A percentile compares a stretch with the other conserved stretches of the same genome.
phyloP scores from a whole-genome alignment of 2,888 invertebrate species.

The Linnaemya vulpina region DNA sequence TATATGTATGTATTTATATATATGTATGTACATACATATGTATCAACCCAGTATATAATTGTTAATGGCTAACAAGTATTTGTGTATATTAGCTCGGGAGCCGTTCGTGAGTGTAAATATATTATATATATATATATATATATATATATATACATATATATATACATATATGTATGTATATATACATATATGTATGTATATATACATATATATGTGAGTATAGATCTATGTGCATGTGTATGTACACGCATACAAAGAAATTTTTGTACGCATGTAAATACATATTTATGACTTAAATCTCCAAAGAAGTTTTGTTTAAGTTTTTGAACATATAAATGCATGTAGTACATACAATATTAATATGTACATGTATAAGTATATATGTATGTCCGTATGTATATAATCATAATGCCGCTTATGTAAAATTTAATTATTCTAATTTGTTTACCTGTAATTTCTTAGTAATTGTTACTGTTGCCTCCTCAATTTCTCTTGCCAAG shows the following conservation, averaged over 20 bases:
- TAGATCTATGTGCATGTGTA: neutral
- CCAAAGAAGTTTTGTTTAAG: too few species aligned
- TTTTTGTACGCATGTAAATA: too few species aligned
- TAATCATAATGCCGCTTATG: neutral
- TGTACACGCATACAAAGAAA: too few species aligned
- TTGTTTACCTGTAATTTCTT: slow-evolving; percentile 49
- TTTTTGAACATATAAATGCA: too few species aligned
- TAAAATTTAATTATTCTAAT: neutral
- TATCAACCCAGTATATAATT: neutral
- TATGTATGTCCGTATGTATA: neutral
- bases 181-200: neutral
- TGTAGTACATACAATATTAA: neutral
- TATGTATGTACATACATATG: neutral
- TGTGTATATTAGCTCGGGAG: neutral
- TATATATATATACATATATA: neutral
- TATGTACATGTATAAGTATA: neutral
- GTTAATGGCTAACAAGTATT: neutral
- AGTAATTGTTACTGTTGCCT: neutral
- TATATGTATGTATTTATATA: neutral
- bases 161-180: neutral
- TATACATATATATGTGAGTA: too few species aligned
- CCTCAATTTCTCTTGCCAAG: neutral
- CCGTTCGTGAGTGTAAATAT: too few species aligned
- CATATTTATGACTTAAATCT: neutral
- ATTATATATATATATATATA: neutral